These are phyloP conservation scores for Noctua fimbriata DNA, from an alignment of 2,888 invertebrate species.

Conservation along the genomic window DNA sequence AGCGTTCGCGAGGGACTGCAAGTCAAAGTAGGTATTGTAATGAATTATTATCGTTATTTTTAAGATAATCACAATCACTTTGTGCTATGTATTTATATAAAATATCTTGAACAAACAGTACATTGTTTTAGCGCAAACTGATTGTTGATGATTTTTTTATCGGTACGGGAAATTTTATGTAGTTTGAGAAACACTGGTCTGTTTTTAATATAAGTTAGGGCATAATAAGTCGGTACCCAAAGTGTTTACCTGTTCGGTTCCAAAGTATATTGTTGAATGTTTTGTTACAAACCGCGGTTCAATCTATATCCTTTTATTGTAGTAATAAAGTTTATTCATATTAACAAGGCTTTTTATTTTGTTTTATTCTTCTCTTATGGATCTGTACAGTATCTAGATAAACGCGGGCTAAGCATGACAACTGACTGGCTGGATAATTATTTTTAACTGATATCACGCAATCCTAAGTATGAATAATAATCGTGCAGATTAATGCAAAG, in stretches of 20 bases:
- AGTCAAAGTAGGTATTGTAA: slow-evolving; percentile 78
- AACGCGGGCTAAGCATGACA: background rate
- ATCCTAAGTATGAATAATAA: slow-evolving; percentile 9
- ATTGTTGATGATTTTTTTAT: slow-evolving; percentile 67
- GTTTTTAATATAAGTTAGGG: slow-evolving; percentile 79
- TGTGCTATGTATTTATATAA: slow-evolving; percentile 69
- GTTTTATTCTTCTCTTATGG: slow-evolving; percentile 60
- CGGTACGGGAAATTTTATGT: slow-evolving; percentile 58
- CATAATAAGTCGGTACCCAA: slow-evolving; percentile 88
- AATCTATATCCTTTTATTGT: slow-evolving; percentile 88
- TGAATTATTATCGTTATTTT: slow-evolving; percentile 73
- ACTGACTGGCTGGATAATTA: background rate
- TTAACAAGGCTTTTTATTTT: slow-evolving; percentile 75
- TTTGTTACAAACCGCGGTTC: slow-evolving; percentile 86
- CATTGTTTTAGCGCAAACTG: slow-evolving; percentile 70
- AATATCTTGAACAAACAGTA: slow-evolving; percentile 66
- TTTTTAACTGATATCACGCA: slow-evolving; percentile 17
- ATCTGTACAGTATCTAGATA: background rate
- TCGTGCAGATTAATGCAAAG: background rate
- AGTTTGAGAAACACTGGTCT: slow-evolving; percentile 90
- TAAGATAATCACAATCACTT: slow-evolving; percentile 74
- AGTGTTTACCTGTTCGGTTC: slow-evolving; percentile 87
- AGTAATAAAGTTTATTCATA: slow-evolving; percentile 90
- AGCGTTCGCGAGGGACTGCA: slow-evolving; percentile 73
- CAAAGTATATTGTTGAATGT: slow-evolving; percentile 90